Percentiles rank a stretch among this genome's conserved stretches.
Evolutionary conservation across 2,113 vertebrate genomes (phyloP).

Genomic region (Echinops telfairi): DNA sequence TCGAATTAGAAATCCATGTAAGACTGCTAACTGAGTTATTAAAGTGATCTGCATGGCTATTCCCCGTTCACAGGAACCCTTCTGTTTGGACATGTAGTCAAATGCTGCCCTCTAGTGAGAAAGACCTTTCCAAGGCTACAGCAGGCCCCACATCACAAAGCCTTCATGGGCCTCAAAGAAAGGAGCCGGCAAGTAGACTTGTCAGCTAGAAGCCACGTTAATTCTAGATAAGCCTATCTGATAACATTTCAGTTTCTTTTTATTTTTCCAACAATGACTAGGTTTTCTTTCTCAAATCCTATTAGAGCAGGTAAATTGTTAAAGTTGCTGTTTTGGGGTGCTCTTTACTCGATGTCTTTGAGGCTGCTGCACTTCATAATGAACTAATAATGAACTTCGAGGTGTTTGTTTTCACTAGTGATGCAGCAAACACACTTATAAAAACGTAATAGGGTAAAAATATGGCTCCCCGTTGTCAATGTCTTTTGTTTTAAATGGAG

Average conservation of each 20-base stretch:
- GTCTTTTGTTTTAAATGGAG: too few relatives aligned
- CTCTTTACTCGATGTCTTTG: background rate
- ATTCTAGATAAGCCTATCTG: background rate
- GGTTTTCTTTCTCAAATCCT: background rate
- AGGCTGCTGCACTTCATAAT: background rate
- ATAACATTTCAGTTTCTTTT: background rate
- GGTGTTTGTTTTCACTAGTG: background rate
- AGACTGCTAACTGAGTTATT: constrained; percentile 69
- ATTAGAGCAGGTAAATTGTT: constrained; percentile 6
- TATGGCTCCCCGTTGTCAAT: background rate
- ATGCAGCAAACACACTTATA: background rate
- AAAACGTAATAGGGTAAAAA: background rate
- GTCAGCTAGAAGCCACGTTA: background rate
- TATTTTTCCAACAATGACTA: background rate
- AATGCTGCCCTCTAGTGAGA: constrained; percentile 92
- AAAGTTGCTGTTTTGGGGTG: background rate
- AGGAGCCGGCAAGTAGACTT: background rate
- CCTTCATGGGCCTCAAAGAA: rapidly evolving
- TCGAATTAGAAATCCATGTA: constrained; percentile 77
- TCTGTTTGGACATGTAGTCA: constrained; percentile 85
- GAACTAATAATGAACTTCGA: constrained; percentile 22
- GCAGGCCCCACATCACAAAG: background rate
- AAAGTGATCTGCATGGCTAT: constrained; percentile 70
- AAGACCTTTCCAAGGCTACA: constrained; percentile 23
- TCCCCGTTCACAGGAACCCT: constrained; percentile 12